These are phyloP conservation scores for Tapirus indicus DNA, from an alignment of 2,797 vertebrate species.

Conservation along the genomic window DNA sequence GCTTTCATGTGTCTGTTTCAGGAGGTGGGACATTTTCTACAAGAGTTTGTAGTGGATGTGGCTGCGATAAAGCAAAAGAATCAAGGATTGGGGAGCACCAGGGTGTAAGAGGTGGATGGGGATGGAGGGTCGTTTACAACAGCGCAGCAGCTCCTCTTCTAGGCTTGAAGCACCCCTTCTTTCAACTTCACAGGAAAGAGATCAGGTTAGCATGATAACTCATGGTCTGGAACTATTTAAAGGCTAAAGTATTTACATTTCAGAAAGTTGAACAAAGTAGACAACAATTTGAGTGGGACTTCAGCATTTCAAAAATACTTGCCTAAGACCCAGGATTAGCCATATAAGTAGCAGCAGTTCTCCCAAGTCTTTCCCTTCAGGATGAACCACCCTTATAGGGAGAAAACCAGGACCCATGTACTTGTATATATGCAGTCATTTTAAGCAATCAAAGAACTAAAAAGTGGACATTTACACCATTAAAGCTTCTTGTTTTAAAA, in stretches of 20 bases:
- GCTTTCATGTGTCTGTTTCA: background rate
- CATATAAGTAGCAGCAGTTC: background rate
- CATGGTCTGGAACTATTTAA: background rate
- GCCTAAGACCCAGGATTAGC: background rate
- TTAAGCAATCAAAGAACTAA: slow-evolving; percentile 32
- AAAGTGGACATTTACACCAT: background rate
- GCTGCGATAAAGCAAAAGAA: background rate
- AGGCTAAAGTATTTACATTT: background rate
- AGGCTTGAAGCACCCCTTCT: background rate
- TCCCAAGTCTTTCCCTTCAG: background rate
- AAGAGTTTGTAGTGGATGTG: background rate
- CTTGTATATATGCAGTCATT: background rate
- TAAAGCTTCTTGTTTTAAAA: slow-evolving; percentile 26
- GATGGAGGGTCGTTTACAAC: background rate
- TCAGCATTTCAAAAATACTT: background rate
- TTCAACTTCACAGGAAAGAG: background rate
- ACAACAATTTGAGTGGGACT: background rate
- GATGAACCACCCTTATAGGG: background rate
- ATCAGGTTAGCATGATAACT: background rate
- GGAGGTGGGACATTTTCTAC: background rate
- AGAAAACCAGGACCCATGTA: background rate
- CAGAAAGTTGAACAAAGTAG: background rate
- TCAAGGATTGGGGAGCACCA: background rate
- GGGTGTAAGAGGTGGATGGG: too few relatives aligned
- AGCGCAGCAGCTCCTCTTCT: background rate